Percentiles rank a stretch among this genome's conserved stretches.
Conservation (phyloP, 64 coral and sea anemone species). For the Dendrophyllia cribrosa region DNA sequence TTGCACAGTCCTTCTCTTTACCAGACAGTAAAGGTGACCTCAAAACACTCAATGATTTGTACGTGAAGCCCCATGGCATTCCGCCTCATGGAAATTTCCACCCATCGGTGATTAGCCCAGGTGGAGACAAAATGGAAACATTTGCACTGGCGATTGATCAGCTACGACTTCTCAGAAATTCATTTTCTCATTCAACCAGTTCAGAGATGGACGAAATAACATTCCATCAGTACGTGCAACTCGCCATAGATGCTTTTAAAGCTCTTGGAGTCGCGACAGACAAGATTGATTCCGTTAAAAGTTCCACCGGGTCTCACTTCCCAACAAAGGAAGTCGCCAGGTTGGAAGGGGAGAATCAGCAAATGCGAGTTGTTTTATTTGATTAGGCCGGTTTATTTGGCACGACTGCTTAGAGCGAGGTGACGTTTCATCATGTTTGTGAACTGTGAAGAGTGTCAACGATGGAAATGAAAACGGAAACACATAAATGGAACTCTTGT, state of each 20-base stretch:
- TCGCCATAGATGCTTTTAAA: neutral
- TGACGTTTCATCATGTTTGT: too few relatives aligned
- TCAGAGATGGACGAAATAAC: neutral
- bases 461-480: too few relatives aligned
- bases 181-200: neutral
- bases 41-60: neutral
- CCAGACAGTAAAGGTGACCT: neutral
- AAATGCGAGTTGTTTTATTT: neutral
- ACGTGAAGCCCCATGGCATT: neutral
- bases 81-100: neutral
- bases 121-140: neutral
- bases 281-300: neutral
- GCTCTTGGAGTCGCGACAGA: neutral
- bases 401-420: too few relatives aligned
- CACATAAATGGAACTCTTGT: too few relatives aligned
- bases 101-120: neutral
- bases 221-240: neutral
- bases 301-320: neutral
- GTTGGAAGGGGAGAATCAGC: neutral
- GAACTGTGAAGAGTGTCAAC: too few relatives aligned
- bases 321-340: neutral
- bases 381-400: neutral
- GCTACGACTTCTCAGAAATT: neutral
- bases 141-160: constrained; percentile 1
- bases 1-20: neutral